Evolutionary conservation across 2,888 invertebrate species (phyloP).

Genomic region (Lepeophtheirus nordmannii): DNA sequence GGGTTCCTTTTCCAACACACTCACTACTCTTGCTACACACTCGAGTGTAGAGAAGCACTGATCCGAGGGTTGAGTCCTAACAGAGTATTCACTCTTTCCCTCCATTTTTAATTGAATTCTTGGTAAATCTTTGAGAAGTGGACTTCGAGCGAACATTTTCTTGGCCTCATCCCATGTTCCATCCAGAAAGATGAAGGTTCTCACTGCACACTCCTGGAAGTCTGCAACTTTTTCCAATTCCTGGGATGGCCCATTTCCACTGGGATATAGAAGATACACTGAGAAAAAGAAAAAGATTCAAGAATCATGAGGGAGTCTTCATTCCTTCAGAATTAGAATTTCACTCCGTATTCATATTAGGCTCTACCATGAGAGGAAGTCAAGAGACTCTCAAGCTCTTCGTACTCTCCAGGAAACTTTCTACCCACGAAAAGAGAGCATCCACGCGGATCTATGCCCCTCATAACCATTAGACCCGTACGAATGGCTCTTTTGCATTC

Average conservation of each 20-base stretch:
- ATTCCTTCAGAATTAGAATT: too few species aligned
- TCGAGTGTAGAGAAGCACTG: conserved; percentile 17
- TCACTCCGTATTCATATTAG: too few species aligned
- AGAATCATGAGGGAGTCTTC: too few species aligned
- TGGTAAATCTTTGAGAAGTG: conserved; percentile 9
- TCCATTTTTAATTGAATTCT: background rate
- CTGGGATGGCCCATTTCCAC: too few species aligned
- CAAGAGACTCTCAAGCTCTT: background rate
- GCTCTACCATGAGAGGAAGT: too few species aligned
- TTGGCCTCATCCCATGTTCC: conserved; percentile 24
- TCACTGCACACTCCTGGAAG: background rate
- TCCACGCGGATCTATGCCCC: background rate
- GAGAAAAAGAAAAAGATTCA: background rate
- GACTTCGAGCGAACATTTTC: conserved; percentile 19
- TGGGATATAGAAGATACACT: conserved; percentile 7
- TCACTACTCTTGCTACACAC: background rate
- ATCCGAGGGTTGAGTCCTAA: conserved; percentile 14
- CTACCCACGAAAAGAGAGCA: background rate
- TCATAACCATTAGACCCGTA: background rate
- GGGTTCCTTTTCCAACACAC: background rate
- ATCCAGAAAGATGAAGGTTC: background rate
- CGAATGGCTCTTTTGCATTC: conserved; percentile 14
- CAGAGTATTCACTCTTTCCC: conserved; percentile 5
- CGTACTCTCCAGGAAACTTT: background rate
- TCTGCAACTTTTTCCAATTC: too few species aligned